A percentile compares a stretch with the other conserved stretches of the same genome.
Evolutionary conservation across 2,113 vertebrate genomes (phyloP).

Genomic region (Pipa parva): DNA sequence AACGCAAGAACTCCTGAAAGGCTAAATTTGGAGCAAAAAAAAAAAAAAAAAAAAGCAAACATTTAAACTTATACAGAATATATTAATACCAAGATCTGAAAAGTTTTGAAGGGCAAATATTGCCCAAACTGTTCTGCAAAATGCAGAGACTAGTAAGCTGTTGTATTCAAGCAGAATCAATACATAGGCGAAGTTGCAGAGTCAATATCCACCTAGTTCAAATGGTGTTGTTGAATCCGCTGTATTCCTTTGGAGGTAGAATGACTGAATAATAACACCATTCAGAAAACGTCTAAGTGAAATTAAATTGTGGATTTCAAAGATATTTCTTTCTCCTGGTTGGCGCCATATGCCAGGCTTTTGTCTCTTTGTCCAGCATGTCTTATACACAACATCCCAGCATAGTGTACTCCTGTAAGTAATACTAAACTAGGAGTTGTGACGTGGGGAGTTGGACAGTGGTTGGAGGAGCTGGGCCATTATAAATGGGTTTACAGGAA

Average conservation of each 20-base stretch:
- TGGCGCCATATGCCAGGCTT: constrained; percentile 53
- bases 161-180: constrained; percentile 56
- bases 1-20: constrained; percentile 46
- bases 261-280: constrained; percentile 63
- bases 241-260: constrained; percentile 47
- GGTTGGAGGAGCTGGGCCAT: constrained; percentile 41
- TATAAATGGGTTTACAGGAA: constrained; percentile 33
- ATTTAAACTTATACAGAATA: constrained; percentile 20
- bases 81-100: constrained; percentile 47
- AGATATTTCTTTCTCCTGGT: constrained; percentile 52
- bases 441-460: constrained; percentile 27
- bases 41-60: constrained; percentile 24
- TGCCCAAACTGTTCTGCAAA: constrained; percentile 79
- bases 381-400: constrained; percentile 42
- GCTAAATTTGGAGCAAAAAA: constrained; percentile 44
- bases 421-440: not conserved
- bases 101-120: constrained; percentile 76
- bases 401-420: constrained; percentile 46
- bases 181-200: constrained; percentile 21
- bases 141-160: constrained; percentile 69
- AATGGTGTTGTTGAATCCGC: constrained; percentile 16
- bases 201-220: constrained; percentile 10
- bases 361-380: constrained; percentile 50
- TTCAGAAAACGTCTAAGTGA: constrained; percentile 56
- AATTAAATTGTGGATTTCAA: constrained; percentile 49